Percentiles rank a stretch among this genome's conserved stretches.
Evolutionary conservation across 2,113 vertebrate species (phyloP).

Genomic region (Phylloscopus trochiloides): DNA sequence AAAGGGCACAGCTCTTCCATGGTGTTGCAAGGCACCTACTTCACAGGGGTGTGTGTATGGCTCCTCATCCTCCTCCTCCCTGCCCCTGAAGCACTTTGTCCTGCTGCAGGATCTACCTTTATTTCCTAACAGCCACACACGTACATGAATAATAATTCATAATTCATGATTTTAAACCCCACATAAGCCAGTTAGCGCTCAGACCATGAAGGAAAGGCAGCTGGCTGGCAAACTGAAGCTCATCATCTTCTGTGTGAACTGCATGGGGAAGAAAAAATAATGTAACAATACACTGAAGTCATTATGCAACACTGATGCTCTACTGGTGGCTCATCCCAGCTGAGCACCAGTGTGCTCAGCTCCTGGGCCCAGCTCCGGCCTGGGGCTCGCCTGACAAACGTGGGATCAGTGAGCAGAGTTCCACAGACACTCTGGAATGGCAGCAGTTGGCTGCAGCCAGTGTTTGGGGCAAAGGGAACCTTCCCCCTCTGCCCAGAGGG

Average conservation of each 20-base stretch:
- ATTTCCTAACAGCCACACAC: background rate
- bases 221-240: background rate
- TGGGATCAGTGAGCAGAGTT: background rate
- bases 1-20: slow-evolving; percentile 28
- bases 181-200: background rate
- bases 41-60: background rate
- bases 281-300: background rate
- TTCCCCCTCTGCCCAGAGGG: accelerated
- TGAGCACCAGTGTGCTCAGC: background rate
- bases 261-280: background rate
- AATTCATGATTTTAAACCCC: background rate
- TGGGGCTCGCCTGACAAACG: background rate
- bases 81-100: background rate
- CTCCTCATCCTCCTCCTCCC: background rate
- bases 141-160: background rate
- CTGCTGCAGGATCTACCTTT: background rate
- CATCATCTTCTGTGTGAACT: background rate
- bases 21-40: slow-evolving; percentile 29
- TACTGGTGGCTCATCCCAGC: background rate
- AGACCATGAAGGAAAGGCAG: background rate
- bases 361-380: background rate
- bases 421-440: background rate
- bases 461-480: accelerated
- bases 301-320: background rate
- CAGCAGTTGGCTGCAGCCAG: background rate